These are phyloP conservation scores for Falco concolor DNA, from an alignment of 2,797 vertebrate genomes.

Conservation along the genomic window DNA sequence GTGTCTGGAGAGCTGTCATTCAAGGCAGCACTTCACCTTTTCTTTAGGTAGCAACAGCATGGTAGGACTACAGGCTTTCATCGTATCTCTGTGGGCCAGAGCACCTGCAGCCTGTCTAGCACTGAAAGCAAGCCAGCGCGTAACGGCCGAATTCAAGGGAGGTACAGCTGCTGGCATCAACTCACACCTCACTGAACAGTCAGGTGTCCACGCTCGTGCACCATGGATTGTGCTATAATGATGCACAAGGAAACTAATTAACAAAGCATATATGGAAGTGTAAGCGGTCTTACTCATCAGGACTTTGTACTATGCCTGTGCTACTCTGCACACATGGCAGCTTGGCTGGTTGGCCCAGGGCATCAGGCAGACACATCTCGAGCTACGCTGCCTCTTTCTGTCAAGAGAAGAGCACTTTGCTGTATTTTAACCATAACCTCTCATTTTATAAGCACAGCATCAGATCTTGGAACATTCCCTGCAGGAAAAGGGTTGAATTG, in stretches of 20 bases:
- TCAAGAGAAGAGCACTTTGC: background rate
- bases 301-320: background rate
- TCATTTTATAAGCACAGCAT: background rate
- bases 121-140: background rate
- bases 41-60: background rate
- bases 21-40: background rate
- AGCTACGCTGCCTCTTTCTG: background rate
- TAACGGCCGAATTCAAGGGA: background rate
- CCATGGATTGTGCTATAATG: accelerated
- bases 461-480: background rate
- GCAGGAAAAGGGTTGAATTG: background rate
- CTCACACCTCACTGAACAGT: background rate
- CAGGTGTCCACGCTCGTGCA: background rate
- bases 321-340: accelerated
- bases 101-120: background rate
- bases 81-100: accelerated
- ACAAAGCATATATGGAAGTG: accelerated
- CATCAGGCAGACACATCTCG: background rate
- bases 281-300: background rate
- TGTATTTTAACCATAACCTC: background rate
- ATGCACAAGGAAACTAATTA: background rate
- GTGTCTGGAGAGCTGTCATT: background rate
- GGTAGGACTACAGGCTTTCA: background rate
- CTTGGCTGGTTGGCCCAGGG: background rate
- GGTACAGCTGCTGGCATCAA: background rate